A percentile compares a stretch with the other conserved stretches of the same genome.
These are phyloP conservation scores for Linurgus olivaceus DNA, from an alignment of 2,797 vertebrate species.

Conservation along the genomic window DNA sequence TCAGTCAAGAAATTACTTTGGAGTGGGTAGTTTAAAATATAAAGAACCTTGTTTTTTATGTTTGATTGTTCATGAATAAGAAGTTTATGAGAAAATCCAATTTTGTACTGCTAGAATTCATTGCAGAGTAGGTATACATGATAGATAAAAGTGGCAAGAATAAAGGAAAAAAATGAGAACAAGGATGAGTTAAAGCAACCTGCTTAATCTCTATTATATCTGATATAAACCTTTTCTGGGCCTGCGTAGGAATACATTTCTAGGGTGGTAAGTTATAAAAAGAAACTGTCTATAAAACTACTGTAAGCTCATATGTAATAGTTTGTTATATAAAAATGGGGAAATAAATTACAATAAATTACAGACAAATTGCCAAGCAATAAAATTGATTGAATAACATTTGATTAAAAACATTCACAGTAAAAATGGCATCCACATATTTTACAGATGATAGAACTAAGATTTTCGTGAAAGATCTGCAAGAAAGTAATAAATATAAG, in stretches of 20 bases:
- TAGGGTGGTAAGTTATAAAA: slow-evolving; percentile 33
- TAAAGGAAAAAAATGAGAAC: neutral
- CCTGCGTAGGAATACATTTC: slow-evolving; percentile 41
- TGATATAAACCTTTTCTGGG: slow-evolving; percentile 4
- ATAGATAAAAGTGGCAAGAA: neutral
- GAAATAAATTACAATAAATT: slow-evolving; percentile 45
- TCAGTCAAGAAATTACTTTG: neutral
- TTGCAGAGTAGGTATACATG: neutral
- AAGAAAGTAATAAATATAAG: slow-evolving; percentile 1
- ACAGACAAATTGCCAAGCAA: slow-evolving; percentile 19
- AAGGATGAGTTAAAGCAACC: neutral
- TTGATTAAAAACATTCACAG: slow-evolving; percentile 4
- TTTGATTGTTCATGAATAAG: neutral
- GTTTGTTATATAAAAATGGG: slow-evolving; percentile 39
- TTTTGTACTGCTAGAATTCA: neutral
- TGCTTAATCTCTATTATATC: slow-evolving; percentile 6
- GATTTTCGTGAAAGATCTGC: neutral
- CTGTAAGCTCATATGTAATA: slow-evolving; percentile 12
- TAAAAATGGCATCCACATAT: neutral
- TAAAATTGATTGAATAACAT: neutral
- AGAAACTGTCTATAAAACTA: slow-evolving; percentile 36
- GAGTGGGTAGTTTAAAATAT: neutral
- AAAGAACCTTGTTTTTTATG: neutral
- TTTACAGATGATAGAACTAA: neutral
- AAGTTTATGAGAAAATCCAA: neutral